Conservation (phyloP, 1,140 invertebrate genomes). For the Bombus affinis region DNA sequence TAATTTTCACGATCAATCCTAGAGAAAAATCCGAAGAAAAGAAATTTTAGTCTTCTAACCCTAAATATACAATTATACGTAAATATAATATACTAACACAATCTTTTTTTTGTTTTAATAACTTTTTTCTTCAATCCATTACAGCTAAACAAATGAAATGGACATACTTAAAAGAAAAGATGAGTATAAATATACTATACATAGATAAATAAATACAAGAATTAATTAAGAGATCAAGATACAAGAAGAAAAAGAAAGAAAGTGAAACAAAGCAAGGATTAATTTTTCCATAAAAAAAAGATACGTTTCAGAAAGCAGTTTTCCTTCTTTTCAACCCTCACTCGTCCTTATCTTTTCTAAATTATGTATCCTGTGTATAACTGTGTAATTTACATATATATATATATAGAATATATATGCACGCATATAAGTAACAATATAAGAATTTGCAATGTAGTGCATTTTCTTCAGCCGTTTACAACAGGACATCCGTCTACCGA, state of each 20-base stretch:
- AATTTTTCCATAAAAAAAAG: background rate
- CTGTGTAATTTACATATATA: constrained; percentile 36
- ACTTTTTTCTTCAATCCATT: constrained; percentile 23
- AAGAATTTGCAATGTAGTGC: constrained; percentile 38
- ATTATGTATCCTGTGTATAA: background rate
- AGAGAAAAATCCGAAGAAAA: too few relatives aligned
- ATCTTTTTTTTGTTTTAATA: constrained; percentile 8
- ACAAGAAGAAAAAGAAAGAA: background rate
- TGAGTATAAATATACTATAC: background rate
- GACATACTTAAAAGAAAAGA: background rate
- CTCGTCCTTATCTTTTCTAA: constrained; percentile 22
- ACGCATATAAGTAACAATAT: constrained; percentile 50
- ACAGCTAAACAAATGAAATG: constrained; percentile 38
- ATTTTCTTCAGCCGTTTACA: constrained; percentile 52
- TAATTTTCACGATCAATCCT: background rate
- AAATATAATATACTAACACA: background rate
- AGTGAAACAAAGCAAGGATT: background rate
- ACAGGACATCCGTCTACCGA: constrained; percentile 60
- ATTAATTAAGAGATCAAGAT: background rate
- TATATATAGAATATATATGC: background rate
- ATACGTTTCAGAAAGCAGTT: constrained; percentile 57
- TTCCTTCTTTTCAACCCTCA: constrained; percentile 67
- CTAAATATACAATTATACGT: background rate
- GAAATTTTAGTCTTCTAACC: background rate
- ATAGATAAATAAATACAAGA: background rate